Conservation (phyloP, 2,888 invertebrate genomes). For the Heteromurus nitidus region DNA sequence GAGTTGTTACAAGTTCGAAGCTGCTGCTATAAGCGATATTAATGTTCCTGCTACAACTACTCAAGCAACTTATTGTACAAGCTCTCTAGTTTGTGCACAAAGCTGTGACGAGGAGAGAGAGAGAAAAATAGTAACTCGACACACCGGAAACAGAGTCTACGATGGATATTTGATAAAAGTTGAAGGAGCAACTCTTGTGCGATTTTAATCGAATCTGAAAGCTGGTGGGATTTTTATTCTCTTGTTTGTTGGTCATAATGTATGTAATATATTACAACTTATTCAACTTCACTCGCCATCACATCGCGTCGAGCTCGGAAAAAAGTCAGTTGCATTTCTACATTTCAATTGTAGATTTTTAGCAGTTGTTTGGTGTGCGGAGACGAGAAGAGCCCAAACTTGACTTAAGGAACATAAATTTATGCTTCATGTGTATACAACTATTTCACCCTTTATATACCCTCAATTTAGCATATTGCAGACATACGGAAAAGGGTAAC, state of each 20-base stretch:
- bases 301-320: too few relatives aligned
- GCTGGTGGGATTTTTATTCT: constrained; percentile 62
- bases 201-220: constrained; percentile 67
- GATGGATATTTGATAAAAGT: constrained; percentile 69
- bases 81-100: constrained; percentile 65
- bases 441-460: neutral
- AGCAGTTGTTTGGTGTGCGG: constrained; percentile 4
- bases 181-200: constrained; percentile 68
- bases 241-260: constrained; percentile 57
- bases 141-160: constrained; percentile 69
- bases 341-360: too few relatives aligned
- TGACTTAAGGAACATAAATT: neutral
- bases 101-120: constrained; percentile 67
- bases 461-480: constrained; percentile 44
- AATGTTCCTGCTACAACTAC: too few relatives aligned
- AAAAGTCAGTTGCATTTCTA: constrained; percentile 17
- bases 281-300: constrained; percentile 27
- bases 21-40: constrained; percentile 8
- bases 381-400: constrained; percentile 1
- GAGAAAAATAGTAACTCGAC: constrained; percentile 49
- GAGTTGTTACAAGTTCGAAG: neutral
- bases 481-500: constrained; percentile 18
- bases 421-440: neutral
- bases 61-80: constrained; percentile 26
- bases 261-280: constrained; percentile 41